These are phyloP conservation scores for Eucidaris tribuloides DNA, from an alignment of 35 echinoderm and acorn worm species.

Conservation along the genomic window DNA sequence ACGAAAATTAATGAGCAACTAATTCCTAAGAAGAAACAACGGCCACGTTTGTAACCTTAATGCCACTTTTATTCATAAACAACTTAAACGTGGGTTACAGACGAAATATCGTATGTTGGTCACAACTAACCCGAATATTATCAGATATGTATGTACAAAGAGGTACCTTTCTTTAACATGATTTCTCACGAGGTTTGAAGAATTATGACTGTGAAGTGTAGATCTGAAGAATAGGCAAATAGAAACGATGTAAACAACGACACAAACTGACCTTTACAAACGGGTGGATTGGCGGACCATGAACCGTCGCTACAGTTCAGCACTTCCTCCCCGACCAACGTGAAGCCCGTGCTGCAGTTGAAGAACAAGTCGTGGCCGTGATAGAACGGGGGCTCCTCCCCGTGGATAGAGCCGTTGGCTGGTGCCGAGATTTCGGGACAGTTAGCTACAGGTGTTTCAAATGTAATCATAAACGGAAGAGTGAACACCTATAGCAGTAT, in stretches of 20 bases:
- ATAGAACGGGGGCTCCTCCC: background rate
- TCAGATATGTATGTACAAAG: too few relatives aligned
- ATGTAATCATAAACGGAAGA: too few relatives aligned
- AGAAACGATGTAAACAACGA: background rate
- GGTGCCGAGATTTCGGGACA: background rate
- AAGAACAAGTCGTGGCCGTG: background rate
- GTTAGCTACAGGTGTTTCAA: too few relatives aligned
- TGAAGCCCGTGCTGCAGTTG: background rate
- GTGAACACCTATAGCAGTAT: too few relatives aligned
- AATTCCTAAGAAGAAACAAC: too few relatives aligned
- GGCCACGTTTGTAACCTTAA: background rate
- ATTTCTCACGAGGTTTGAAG: background rate
- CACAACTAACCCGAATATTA: background rate
- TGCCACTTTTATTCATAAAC: too few relatives aligned
- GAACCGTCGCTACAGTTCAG: background rate
- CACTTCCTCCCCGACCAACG: background rate
- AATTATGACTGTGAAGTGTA: background rate
- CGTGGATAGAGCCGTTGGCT: background rate
- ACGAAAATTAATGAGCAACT: too few relatives aligned
- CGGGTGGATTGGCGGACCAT: background rate
- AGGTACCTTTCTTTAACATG: too few relatives aligned
- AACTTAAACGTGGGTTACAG: too few relatives aligned
- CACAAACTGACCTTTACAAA: background rate
- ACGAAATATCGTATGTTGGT: background rate
- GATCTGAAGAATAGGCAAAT: background rate